Evolutionary conservation across 2,797 vertebrate species (phyloP).

Genomic region (Agapornis canus): DNA sequence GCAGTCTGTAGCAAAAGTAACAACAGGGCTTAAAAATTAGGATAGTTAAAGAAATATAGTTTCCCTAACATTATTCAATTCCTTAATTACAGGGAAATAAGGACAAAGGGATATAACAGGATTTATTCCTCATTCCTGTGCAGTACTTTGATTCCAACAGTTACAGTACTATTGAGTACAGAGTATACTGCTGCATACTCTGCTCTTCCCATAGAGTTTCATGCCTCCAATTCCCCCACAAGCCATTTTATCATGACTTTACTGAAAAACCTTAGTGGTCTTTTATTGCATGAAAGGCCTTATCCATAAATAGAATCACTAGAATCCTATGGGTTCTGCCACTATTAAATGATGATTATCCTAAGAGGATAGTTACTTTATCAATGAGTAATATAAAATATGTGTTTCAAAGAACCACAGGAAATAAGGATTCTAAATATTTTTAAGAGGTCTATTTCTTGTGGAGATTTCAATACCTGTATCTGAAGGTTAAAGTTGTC

Average conservation of each 20-base stretch:
- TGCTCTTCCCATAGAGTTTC: not conserved
- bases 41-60: not conserved
- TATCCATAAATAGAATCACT: not conserved
- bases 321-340: conserved; percentile 42
- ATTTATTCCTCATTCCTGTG: not conserved
- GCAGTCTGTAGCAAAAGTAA: not conserved
- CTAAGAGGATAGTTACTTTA: conserved; percentile 9
- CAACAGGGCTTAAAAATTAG: not conserved
- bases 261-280: not conserved
- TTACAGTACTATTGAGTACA: not conserved
- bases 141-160: not conserved
- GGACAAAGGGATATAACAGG: not conserved
- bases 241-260: not conserved
- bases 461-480: not conserved
- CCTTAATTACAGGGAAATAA: not conserved
- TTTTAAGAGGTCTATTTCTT: not conserved
- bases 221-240: not conserved
- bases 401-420: not conserved
- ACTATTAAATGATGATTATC: not conserved
- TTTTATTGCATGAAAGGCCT: not conserved
- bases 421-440: not conserved
- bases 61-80: not conserved
- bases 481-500: not conserved
- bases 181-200: not conserved
- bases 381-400: not conserved